These are phyloP conservation scores for Danio aesculapii DNA, from an alignment of 2,797 vertebrate species.

Conservation along the genomic window DNA sequence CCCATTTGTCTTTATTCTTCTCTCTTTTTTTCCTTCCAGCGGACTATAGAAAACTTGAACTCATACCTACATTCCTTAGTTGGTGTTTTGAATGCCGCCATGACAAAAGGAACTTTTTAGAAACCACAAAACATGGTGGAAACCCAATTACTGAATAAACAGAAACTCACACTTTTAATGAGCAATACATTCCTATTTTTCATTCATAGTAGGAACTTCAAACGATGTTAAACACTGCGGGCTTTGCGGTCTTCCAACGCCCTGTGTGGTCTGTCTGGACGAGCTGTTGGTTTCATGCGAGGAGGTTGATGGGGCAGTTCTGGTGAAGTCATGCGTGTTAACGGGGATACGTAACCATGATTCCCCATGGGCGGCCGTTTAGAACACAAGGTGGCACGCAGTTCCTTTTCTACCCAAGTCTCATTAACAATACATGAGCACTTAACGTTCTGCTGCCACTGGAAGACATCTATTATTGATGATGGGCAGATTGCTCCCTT, in stretches of 20 bases:
- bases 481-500: slow-evolving; percentile 57
- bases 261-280: slow-evolving; percentile 37
- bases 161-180: slow-evolving; percentile 18
- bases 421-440: slow-evolving; percentile 61
- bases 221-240: background rate
- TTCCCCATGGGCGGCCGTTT: slow-evolving; percentile 54
- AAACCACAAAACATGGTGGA: slow-evolving; percentile 12
- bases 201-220: background rate
- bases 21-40: background rate
- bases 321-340: slow-evolving; percentile 58
- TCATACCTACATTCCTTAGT: slow-evolving; percentile 38
- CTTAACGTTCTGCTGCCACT: slow-evolving; percentile 54
- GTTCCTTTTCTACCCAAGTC: slow-evolving; percentile 38
- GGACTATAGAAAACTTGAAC: slow-evolving; percentile 32
- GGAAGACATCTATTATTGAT: slow-evolving; percentile 63
- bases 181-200: background rate
- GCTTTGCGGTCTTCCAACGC: background rate
- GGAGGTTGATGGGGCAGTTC: slow-evolving; percentile 62
- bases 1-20: slow-evolving; percentile 28
- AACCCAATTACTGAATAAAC: slow-evolving; percentile 20
- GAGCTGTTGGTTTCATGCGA: slow-evolving; percentile 47
- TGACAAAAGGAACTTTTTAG: slow-evolving; percentile 25
- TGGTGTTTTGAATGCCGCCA: slow-evolving; percentile 3
- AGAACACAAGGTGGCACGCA: slow-evolving; percentile 39
- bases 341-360: slow-evolving; percentile 55